A percentile compares a stretch with the other conserved stretches of the same genome.
These are phyloP conservation scores for Trichoplusia ni DNA, from an alignment of 1,140 invertebrate genomes.

Conservation along the genomic window DNA sequence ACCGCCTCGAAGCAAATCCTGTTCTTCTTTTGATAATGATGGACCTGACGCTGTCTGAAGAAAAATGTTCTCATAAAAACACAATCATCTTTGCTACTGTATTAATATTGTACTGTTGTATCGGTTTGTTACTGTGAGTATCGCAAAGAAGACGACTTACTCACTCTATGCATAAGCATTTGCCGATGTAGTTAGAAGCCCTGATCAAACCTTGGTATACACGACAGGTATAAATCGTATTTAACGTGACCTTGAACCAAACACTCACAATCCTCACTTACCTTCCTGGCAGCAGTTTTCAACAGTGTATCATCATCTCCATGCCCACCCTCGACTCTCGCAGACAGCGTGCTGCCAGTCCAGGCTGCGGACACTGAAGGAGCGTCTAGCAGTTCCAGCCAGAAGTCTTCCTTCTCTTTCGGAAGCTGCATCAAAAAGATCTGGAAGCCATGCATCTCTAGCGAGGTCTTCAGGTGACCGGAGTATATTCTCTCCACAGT, in stretches of 20 bases:
- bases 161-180: too few relatives aligned
- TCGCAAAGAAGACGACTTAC: too few relatives aligned
- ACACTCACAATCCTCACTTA: too few relatives aligned
- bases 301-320: slow-evolving; percentile 52
- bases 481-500: slow-evolving; percentile 85
- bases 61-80: background rate
- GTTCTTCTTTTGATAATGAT: slow-evolving; percentile 58
- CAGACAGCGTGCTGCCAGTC: slow-evolving; percentile 76
- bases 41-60: slow-evolving; percentile 64
- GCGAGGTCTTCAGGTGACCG: slow-evolving; percentile 89
- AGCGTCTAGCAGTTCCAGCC: slow-evolving; percentile 83
- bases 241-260: too few relatives aligned
- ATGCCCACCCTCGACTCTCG: slow-evolving; percentile 35
- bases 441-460: slow-evolving; percentile 91
- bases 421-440: slow-evolving; percentile 86
- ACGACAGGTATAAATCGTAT: too few relatives aligned
- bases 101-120: too few relatives aligned
- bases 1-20: slow-evolving; percentile 75
- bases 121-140: too few relatives aligned
- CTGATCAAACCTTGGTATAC: too few relatives aligned
- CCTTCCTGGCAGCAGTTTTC: slow-evolving; percentile 51
- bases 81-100: too few relatives aligned
- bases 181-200: too few relatives aligned
- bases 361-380: slow-evolving; percentile 83
- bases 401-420: slow-evolving; percentile 67